Conservation (phyloP, 2,888 invertebrate genomes). For the Ophion obscuratus region DNA sequence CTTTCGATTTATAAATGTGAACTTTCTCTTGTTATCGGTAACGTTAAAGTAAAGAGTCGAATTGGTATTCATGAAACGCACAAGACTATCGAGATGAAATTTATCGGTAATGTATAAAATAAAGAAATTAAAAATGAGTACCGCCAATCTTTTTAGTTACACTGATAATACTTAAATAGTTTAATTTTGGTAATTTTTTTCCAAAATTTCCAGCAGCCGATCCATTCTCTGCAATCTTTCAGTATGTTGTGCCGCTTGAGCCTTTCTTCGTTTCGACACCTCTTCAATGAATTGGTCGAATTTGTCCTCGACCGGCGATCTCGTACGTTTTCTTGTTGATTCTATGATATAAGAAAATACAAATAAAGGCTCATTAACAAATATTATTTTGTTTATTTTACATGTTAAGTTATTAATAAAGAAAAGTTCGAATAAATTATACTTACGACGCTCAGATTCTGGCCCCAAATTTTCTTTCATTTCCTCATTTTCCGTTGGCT, state of each 20-base stretch:
- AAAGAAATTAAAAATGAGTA: background rate
- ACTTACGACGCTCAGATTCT: background rate
- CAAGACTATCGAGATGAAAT: background rate
- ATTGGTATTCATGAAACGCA: background rate
- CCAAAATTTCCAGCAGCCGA: constrained; percentile 6
- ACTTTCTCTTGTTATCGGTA: background rate
- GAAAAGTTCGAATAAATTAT: background rate
- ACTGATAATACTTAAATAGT: background rate
- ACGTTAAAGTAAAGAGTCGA: background rate
- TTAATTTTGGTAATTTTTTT: background rate
- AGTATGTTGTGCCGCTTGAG: background rate
- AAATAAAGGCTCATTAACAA: background rate
- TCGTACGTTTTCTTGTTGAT: background rate
- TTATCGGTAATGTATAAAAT: background rate
- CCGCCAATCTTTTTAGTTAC: background rate
- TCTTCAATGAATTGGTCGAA: background rate
- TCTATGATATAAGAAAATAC: background rate
- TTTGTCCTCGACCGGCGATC: background rate
- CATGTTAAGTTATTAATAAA: background rate
- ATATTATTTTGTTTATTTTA: background rate
- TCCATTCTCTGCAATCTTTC: constrained; percentile 1
- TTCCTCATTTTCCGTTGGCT: background rate
- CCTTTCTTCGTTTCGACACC: background rate
- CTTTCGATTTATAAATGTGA: background rate
- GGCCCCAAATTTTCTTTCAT: background rate